phyloP scores from a whole-genome alignment of 2,113 vertebrate species.

The Myanophis thanlyinensis region DNA sequence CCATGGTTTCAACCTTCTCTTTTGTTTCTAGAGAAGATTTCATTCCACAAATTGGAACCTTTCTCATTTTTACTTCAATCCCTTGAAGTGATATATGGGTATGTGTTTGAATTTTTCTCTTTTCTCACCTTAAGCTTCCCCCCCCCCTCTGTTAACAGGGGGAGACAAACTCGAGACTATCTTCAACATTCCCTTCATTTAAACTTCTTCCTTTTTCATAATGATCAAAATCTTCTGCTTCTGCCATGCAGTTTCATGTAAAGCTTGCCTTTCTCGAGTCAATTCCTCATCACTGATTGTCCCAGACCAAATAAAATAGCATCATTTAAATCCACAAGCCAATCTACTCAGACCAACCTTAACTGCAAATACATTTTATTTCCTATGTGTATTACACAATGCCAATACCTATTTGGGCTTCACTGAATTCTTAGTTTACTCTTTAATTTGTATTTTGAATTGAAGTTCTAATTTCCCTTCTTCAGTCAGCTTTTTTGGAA shows the following conservation, averaged over 20 bases:
- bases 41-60: not conserved
- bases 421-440: not conserved
- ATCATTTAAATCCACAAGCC: not conserved
- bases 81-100: not conserved
- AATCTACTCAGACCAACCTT: not conserved
- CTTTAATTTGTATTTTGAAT: not conserved
- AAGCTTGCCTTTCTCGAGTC: not conserved
- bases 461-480: not conserved
- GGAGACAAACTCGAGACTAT: not conserved
- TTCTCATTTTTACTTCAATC: not conserved
- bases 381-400: not conserved
- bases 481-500: too few species aligned
- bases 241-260: not conserved
- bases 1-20: not conserved
- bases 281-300: not conserved
- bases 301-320: not conserved
- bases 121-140: not conserved
- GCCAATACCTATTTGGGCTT: not conserved
- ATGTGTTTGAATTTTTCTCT: not conserved
- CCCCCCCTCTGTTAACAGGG: not conserved
- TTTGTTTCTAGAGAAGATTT: not conserved
- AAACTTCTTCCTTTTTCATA: not conserved
- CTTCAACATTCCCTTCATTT: not conserved
- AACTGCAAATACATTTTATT: not conserved
- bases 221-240: not conserved